A percentile compares a stretch with the other conserved stretches of the same genome.
phyloP scores from a whole-genome alignment of 2,888 invertebrate species.

The Drosophila fulvimacula region DNA sequence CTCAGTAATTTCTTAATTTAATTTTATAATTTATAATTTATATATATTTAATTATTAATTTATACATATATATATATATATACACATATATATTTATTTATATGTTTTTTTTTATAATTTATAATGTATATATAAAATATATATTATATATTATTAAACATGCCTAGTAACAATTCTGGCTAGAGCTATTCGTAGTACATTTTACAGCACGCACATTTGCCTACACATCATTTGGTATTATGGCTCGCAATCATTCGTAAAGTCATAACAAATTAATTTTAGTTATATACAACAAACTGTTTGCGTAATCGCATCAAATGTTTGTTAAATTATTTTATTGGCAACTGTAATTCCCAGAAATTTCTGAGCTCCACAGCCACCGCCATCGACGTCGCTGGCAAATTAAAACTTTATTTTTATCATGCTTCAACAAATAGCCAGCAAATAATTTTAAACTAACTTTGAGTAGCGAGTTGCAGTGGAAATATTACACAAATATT shows the following conservation, averaged over 20 bases:
- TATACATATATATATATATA: too few species aligned
- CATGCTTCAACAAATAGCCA: slow-evolving; percentile 34
- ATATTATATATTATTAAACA: too few species aligned
- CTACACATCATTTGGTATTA: neutral
- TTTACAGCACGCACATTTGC: too few species aligned
- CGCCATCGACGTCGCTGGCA: neutral
- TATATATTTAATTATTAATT: too few species aligned
- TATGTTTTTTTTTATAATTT: too few species aligned
- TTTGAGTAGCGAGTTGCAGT: neutral
- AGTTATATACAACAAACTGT: neutral
- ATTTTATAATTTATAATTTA: too few species aligned
- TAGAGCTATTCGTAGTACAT: neutral
- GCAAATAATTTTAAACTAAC: slow-evolving; percentile 26
- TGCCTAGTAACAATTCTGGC: too few species aligned
- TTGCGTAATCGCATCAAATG: neutral
- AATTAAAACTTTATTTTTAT: slow-evolving; percentile 20
- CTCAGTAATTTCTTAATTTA: too few species aligned
- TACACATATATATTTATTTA: too few species aligned
- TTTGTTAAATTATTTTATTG: neutral
- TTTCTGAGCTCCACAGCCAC: neutral
- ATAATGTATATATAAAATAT: too few species aligned
- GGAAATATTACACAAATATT: slow-evolving; percentile 36
- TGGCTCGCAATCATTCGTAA: neutral
- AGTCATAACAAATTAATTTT: neutral
- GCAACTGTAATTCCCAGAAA: slow-evolving; percentile 3